Evolutionary conservation across 2,113 vertebrate species (phyloP).

Genomic region (Canis aureus): DNA sequence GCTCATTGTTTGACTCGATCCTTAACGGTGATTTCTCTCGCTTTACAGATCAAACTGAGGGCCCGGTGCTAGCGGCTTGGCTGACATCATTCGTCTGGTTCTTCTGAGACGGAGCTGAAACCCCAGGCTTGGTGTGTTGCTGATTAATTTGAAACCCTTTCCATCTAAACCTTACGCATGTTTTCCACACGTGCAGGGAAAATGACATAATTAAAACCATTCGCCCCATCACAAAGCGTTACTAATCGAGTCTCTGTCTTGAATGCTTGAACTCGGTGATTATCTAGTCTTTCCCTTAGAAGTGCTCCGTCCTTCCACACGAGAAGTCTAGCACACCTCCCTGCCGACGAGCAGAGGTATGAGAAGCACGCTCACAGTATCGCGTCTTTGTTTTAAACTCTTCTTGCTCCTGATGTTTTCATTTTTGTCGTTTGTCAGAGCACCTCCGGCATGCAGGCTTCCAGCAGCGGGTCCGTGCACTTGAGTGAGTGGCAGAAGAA

Average conservation of each 20-base stretch:
- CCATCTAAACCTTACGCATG: background rate
- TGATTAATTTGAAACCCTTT: slow-evolving; percentile 16
- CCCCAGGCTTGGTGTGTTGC: background rate
- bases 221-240: background rate
- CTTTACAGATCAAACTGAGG: background rate
- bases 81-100: background rate
- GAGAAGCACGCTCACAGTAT: background rate
- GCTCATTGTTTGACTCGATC: background rate
- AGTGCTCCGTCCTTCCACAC: background rate
- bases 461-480: slow-evolving; percentile 88
- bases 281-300: background rate
- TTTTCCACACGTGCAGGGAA: background rate
- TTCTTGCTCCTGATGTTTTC: slow-evolving; percentile 22
- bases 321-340: background rate
- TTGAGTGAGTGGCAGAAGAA: slow-evolving; percentile 96
- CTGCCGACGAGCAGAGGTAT: background rate
- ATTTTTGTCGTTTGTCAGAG: slow-evolving; percentile 58
- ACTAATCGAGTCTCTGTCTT: background rate
- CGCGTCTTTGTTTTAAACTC: background rate
- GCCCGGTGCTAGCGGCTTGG: background rate
- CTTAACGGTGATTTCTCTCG: background rate
- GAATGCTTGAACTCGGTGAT: background rate
- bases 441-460: slow-evolving; percentile 78
- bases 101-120: background rate
- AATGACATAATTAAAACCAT: background rate